Conservation (phyloP, 2,888 invertebrate genomes). For the Deilephila elpenor region DNA sequence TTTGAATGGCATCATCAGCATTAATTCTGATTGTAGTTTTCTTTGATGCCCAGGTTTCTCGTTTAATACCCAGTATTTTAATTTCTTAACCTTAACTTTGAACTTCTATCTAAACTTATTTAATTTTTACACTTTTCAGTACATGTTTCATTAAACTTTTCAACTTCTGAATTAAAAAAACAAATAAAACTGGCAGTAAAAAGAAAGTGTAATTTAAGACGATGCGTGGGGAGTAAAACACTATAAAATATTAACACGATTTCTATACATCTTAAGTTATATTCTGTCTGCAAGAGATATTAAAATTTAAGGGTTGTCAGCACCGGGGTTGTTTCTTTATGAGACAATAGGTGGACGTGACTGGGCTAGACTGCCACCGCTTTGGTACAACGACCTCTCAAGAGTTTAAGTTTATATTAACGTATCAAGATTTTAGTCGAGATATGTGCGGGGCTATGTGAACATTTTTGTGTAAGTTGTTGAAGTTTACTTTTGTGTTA, state of each 20-base stretch:
- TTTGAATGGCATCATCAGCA: too few species aligned
- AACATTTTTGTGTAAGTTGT: background rate
- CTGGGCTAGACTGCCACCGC: background rate
- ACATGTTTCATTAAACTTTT: background rate
- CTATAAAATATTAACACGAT: conserved; percentile 16
- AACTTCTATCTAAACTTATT: background rate
- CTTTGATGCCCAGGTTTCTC: too few species aligned
- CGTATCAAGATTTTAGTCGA: background rate
- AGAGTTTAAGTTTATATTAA: background rate
- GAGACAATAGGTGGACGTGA: conserved; percentile 7
- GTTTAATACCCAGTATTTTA: too few species aligned
- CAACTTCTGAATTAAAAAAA: background rate
- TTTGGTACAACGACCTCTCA: background rate
- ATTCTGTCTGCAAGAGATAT: background rate
- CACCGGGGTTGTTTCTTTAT: background rate
- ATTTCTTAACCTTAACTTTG: background rate
- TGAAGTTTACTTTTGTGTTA: background rate
- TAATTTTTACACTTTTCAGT: background rate
- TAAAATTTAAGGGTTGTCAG: conserved; percentile 15
- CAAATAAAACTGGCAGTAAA: background rate
- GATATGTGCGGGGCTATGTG: background rate
- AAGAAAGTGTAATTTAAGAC: background rate
- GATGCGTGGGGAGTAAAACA: background rate
- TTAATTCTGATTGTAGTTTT: too few species aligned
- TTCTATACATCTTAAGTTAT: background rate